Base-by-base conservation (phyloP, 2,797 vertebrate species). In the Chiroxiphia lanceolata region DNA sequence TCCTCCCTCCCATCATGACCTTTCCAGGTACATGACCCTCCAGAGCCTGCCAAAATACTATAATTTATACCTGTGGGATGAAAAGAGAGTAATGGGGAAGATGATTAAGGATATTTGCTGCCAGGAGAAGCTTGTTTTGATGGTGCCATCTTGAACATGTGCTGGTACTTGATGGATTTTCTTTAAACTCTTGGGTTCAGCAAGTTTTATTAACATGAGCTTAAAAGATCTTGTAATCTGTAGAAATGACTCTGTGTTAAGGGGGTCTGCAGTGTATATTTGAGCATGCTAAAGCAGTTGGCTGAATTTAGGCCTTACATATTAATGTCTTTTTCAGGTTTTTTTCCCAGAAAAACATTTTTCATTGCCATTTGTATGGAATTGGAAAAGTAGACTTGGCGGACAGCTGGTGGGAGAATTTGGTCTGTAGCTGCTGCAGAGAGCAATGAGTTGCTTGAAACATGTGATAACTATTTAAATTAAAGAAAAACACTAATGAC, bases 381-480 rank as follows among this genome's bases (percentile, higher is more conserved):
- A 69, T 40, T 85, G 87, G 65, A 87, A 85, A 87, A 64, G 56
- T 54, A 40, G 83, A 67, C 20, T 83, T 91, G 75, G 75, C 1
- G 0, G 91, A 83, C 93, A 95, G 94, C 94, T 96, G 89, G 91
- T 94, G 75, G 75, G 89, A 95, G 87, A 94, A 85, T 31, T 93
- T 78, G 65, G 82, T 87, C 91, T 94, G 87, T 92, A 56, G 76
- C 89, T 92, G 84, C 81, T 85, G 93, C 2, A 0, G 89, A 70
- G 91, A 93, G 93, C 84, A 83, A 29, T n/a, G 82, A 85, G 82
- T 89, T 87, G 71, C 72, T 83, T 94, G 80, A 93, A 95, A 85
- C 79, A 89, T 64, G 87, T 85, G 91, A 87, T 91, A 96, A 92
- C 68, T 89, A 80, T 91, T 95, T 85, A 89, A 96, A 74, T 91